These are phyloP conservation scores for Capromys pilorides DNA, from an alignment of 2,797 vertebrate genomes.

Conservation along the genomic window DNA sequence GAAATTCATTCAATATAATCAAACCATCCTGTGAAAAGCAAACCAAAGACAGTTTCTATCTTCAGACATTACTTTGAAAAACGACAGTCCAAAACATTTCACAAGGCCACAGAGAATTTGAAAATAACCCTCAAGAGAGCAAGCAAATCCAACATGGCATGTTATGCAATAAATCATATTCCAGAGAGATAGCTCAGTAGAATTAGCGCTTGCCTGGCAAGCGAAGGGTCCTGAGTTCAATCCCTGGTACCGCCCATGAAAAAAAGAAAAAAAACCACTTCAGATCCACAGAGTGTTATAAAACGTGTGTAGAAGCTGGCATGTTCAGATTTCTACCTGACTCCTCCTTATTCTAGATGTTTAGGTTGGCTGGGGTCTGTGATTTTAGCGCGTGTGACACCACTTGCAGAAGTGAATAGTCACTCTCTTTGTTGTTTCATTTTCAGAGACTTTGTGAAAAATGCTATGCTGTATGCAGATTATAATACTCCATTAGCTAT, in stretches of 20 bases:
- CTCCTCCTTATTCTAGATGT: background rate
- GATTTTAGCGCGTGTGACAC: background rate
- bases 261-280: background rate
- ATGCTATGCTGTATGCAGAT: slow-evolving; percentile 43
- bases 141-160: slow-evolving; percentile 32
- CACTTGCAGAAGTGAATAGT: slow-evolving; percentile 43
- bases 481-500: slow-evolving; percentile 58
- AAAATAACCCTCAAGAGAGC: slow-evolving; percentile 25
- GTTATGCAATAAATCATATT: slow-evolving; percentile 30
- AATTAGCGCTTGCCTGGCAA: too few species aligned
- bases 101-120: background rate
- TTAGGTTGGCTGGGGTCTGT: background rate
- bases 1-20: slow-evolving; percentile 71
- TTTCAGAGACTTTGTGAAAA: slow-evolving; percentile 60
- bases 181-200: background rate
- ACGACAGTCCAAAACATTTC: slow-evolving; percentile 41
- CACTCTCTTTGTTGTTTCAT: slow-evolving; percentile 30
- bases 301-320: slow-evolving; percentile 15
- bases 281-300: slow-evolving; percentile 44
- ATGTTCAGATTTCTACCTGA: slow-evolving; percentile 13
- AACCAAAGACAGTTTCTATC: slow-evolving; percentile 17
- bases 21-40: slow-evolving; percentile 58
- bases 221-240: too few species aligned
- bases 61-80: slow-evolving; percentile 45
- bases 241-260: too few species aligned